Base-by-base conservation (phyloP, 2,888 invertebrate species). In the Magallana nippona region DNA sequence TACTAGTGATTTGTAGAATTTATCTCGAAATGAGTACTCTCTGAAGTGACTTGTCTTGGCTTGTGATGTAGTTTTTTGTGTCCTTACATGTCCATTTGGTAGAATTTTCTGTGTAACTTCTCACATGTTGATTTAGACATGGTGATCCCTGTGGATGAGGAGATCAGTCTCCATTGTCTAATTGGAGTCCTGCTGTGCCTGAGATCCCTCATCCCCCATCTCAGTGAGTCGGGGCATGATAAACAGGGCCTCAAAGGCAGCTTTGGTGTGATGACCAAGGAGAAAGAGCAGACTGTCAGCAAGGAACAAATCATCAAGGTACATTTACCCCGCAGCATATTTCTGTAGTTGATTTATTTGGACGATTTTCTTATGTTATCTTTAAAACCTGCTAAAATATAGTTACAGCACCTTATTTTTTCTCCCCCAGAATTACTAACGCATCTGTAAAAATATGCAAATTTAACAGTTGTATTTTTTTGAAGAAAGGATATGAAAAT, bases 161-260 rank as follows among this genome's bases (percentile, higher is more conserved):
- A 95, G 44, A 95, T 95, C 78, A 94, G 95, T 1, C 93, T 94
- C 83, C 94, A 95, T 89, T 94, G 95, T 79, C 95, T 96, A 85
- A 95, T 97, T 84, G 97, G 97, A 79, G 95, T 96, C 79, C 95
- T 97, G 88, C 95, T 96, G 78, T 96, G 96, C 91, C 92, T 97
- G 85, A 96, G 96, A 89, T 94, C 95, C 86, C 94, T 96, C 85
- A 93, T 96, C 86, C 96, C 96, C 3, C 95, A 96, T 82, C 88
- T 95, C 27, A 89, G 89, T 22, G 89, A 87, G 17, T 84, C 90
- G 5, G 88, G 86, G 5, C 83, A 84, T 22, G 85, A 86, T 10
- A 91, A 91, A 60, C 89, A 92, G 82, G 92, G 92, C 55, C 85
- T 93, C 82, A 92, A 92, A 86, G 93, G 93, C 71, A 93, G 92